Evolutionary conservation across 2,113 vertebrate species (phyloP).

Genomic region (Lepidothrix coronata): DNA sequence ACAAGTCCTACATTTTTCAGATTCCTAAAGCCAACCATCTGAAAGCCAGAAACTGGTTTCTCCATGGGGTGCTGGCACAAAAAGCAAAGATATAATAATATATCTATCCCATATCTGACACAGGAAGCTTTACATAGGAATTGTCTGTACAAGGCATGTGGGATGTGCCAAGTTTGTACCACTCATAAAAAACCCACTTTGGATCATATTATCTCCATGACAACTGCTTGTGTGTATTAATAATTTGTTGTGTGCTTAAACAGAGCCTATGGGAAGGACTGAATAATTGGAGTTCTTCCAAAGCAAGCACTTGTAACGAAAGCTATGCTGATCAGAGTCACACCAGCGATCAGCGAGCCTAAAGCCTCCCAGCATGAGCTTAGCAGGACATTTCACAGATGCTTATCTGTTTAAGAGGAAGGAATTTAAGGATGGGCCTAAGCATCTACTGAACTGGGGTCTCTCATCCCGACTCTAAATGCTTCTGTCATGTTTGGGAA

Average conservation of each 20-base stretch:
- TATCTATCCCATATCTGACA: neutral
- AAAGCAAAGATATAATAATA: neutral
- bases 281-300: neutral
- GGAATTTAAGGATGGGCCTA: neutral
- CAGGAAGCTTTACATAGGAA: neutral
- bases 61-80: neutral
- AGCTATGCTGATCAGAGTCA: neutral
- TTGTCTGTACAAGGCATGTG: neutral
- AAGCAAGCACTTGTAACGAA: neutral
- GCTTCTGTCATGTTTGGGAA: neutral
- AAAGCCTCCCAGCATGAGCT: neutral
- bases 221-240: conserved; percentile 31
- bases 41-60: neutral
- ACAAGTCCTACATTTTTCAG: neutral
- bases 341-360: neutral
- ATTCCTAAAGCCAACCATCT: neutral
- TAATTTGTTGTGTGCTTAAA: neutral
- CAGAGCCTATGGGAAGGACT: neutral
- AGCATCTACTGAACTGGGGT: neutral
- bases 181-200: neutral
- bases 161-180: neutral
- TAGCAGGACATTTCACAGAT: neutral
- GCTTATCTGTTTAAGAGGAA: neutral
- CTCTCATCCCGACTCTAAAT: neutral
- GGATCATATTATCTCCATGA: conserved; percentile 41